Conservation (phyloP, 2,113 vertebrate genomes). For the Paedocypris sp. region DNA sequence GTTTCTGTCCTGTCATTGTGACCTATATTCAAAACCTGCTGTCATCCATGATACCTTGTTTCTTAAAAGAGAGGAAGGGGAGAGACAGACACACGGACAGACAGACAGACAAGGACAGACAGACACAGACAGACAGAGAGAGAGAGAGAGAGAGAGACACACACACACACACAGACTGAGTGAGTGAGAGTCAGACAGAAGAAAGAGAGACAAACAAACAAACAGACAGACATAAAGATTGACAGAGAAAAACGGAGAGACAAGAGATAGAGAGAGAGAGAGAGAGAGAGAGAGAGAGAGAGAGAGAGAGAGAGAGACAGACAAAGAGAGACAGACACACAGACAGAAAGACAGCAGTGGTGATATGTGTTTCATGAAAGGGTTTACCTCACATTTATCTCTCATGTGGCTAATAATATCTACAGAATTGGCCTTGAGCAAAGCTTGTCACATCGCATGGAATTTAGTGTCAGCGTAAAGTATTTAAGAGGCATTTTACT, state of each 20-base stretch:
- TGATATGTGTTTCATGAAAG: no score
- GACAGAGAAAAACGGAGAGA: not conserved
- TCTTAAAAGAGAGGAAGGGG: not conserved
- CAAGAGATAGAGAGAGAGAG: no score
- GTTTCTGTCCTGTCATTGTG: not conserved
- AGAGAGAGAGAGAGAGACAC: not conserved
- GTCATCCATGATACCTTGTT: not conserved
- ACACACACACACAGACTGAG: no score
- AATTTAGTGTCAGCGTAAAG: not conserved
- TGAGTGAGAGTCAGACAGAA: no score
- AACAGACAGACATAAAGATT: no score
- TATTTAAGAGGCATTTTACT: not conserved
- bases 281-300: not conserved
- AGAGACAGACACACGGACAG: no score
- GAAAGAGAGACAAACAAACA: not conserved
- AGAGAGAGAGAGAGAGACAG: not conserved
- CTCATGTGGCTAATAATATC: slow-evolving; percentile 4
- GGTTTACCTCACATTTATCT: not conserved
- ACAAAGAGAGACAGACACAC: not conserved
- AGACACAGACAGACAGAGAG: not conserved
- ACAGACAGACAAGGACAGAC: not conserved
- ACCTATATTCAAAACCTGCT: slow-evolving; percentile 7
- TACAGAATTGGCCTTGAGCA: not conserved
- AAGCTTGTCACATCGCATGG: not conserved
- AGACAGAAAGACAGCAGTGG: no score